Percentiles rank a stretch among this genome's conserved stretches.
These are phyloP conservation scores for Circaetus gallicus DNA, from an alignment of 2,113 vertebrate species.

Conservation along the genomic window DNA sequence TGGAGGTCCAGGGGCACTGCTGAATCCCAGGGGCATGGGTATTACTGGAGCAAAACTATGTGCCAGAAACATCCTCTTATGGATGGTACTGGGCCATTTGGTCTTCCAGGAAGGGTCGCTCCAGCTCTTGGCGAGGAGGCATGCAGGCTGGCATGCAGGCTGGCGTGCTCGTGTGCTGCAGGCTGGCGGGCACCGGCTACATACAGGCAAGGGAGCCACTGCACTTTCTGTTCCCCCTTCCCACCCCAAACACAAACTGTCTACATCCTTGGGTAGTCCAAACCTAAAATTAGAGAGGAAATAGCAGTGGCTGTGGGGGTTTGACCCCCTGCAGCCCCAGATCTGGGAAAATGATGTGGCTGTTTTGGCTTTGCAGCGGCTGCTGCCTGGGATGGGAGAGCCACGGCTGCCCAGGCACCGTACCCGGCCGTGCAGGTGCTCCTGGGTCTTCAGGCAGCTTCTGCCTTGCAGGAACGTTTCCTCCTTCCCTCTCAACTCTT, in stretches of 20 bases:
- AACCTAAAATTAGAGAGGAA: background rate
- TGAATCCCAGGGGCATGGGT: background rate
- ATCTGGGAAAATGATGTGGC: background rate
- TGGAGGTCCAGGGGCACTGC: background rate
- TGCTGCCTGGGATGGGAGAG: background rate
- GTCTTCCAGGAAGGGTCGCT: background rate
- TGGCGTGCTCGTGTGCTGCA: background rate
- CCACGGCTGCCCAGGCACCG: background rate
- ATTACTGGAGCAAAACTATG: background rate
- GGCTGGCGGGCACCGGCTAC: background rate
- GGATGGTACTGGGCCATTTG: background rate
- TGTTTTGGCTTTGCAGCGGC: background rate
- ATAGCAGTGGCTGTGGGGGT: background rate
- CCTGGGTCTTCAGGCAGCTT: background rate
- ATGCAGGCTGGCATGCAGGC: background rate
- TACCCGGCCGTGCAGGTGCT: background rate
- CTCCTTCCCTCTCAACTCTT: background rate
- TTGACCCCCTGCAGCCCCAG: background rate
- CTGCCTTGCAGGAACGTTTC: background rate
- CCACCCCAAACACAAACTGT: background rate
- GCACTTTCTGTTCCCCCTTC: background rate
- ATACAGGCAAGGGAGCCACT: background rate
- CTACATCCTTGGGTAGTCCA: background rate
- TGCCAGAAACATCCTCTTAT: background rate
- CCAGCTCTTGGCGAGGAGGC: fast-evolving